A percentile compares a stretch with the other conserved stretches of the same genome.
Conservation (phyloP, 2,113 vertebrate genomes). For the Halichoeres trimaculatus region DNA sequence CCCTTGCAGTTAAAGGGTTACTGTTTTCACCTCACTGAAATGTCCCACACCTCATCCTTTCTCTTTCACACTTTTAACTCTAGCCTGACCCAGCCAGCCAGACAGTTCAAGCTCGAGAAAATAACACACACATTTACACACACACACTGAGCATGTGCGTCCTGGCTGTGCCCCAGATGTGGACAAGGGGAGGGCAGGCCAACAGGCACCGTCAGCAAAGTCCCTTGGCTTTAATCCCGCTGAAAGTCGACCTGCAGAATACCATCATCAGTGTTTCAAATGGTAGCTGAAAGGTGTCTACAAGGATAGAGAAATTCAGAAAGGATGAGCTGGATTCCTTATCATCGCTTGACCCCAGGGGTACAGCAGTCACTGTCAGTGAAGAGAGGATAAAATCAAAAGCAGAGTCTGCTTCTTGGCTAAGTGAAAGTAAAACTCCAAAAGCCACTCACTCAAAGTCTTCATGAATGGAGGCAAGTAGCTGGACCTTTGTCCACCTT, state of each 20-base stretch:
- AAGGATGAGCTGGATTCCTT: not conserved
- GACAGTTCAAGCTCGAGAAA: not conserved
- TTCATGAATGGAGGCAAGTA: constrained; percentile 5
- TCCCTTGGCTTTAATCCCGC: constrained; percentile 54
- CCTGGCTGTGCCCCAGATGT: constrained; percentile 46
- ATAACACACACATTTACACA: constrained; percentile 5
- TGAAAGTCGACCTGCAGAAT: constrained; percentile 38
- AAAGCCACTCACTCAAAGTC: constrained; percentile 16
- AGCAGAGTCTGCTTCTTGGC: constrained; percentile 8
- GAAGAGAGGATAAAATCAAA: constrained; percentile 3
- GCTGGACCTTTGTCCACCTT: constrained; percentile 10
- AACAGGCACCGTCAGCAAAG: constrained; percentile 54
- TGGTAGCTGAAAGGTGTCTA: constrained; percentile 27
- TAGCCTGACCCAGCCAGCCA: constrained; percentile 53
- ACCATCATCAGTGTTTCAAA: constrained; percentile 44
- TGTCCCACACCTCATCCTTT: constrained; percentile 29
- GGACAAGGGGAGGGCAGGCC: constrained; percentile 48
- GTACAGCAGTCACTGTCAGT: constrained; percentile 6
- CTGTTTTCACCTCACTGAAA: constrained; percentile 38
- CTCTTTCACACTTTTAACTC: constrained; percentile 57
- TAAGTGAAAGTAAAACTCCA: constrained; percentile 1
- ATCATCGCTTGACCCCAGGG: not conserved
- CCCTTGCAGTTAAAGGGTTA: constrained; percentile 27
- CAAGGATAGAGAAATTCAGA: constrained; percentile 6
- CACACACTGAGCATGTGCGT: constrained; percentile 4